Base-by-base conservation (phyloP, 2,113 vertebrate genomes). In the Phocoena phocoena region DNA sequence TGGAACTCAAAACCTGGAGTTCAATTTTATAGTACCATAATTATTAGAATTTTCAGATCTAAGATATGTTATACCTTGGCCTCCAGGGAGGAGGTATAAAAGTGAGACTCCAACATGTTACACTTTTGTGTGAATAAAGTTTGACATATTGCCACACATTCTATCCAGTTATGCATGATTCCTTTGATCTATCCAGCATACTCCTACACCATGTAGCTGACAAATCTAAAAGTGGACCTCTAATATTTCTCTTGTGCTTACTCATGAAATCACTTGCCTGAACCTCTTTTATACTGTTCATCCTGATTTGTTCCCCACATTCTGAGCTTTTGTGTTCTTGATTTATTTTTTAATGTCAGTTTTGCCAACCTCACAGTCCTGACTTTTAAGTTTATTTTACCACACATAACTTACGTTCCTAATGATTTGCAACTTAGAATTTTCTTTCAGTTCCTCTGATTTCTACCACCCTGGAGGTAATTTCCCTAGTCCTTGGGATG, bases 241-340 rank as follows among this genome's bases (percentile, higher is more conserved):
- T 95, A 96, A 94, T 91, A 97, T 95, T 95, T 97, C 95, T 88
- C 85, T 71, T 77, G 53, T 47, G 82, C 93, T 96, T 94, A 97
- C 65, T 97, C 77, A 93, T 94, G 47, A 93, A 96, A 77, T 50
- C 44, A 80, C 26, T 97, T 91, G 58, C 77, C 41, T 93, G 71
- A 97, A 94, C 67, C 67, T 95, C 84, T 91, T 80, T 87, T 67
- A 74, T 36, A 71, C 31, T 77, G 76, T 95, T 95, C 60, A 93
- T 96, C 44, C 67, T 84, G 67, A 92, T 87, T 94, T 92, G 9
- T 67, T 90, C 31, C 13, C 70, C 83, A 82, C 5, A 62, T 90
- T 93, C n/a, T 82, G 73, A 94, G 91, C 53, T 68, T 95, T 50
- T 71, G 14, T 80, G 8, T 94, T 84, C 71, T 80, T 87, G 47